phyloP scores from a whole-genome alignment of 2,797 vertebrate species.

The Hydrolagus colliei region DNA sequence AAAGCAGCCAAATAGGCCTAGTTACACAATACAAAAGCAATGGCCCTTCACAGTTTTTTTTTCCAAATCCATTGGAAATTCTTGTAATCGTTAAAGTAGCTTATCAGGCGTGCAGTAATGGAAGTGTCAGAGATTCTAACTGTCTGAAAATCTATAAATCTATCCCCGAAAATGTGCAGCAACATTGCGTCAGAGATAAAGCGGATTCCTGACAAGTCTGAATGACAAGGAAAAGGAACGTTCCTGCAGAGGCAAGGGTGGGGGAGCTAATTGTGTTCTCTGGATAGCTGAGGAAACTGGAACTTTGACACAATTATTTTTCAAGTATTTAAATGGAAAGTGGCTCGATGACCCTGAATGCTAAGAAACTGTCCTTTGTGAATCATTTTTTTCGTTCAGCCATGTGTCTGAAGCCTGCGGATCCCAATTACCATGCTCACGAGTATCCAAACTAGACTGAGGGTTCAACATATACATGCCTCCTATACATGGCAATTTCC shows the following conservation, averaged over 20 bases:
- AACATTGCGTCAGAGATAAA: conserved; percentile 8
- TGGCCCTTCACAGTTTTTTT: no score
- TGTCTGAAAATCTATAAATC: conserved; percentile 23
- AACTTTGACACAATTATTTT: background rate
- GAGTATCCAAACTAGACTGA: no score
- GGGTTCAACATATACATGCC: no score
- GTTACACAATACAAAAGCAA: no score
- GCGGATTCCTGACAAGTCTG: background rate
- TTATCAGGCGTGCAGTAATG: background rate
- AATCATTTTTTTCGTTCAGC: no score
- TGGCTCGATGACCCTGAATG: background rate
- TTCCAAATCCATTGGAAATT: background rate
- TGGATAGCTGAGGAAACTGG: background rate
- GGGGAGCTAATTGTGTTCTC: background rate
- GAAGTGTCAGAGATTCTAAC: background rate
- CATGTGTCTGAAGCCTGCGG: no score
- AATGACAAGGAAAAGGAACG: background rate
- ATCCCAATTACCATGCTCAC: no score
- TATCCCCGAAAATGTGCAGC: conserved; percentile 11
- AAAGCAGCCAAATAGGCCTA: no score
- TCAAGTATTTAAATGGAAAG: background rate
- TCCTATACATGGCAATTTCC: no score
- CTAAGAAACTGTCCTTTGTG: no score
- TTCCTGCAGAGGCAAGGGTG: background rate
- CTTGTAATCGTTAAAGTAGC: background rate